A percentile compares a stretch with the other conserved stretches of the same genome.
Evolutionary conservation across 2,888 invertebrate species (phyloP).

Genomic region (Dynastes grantii): DNA sequence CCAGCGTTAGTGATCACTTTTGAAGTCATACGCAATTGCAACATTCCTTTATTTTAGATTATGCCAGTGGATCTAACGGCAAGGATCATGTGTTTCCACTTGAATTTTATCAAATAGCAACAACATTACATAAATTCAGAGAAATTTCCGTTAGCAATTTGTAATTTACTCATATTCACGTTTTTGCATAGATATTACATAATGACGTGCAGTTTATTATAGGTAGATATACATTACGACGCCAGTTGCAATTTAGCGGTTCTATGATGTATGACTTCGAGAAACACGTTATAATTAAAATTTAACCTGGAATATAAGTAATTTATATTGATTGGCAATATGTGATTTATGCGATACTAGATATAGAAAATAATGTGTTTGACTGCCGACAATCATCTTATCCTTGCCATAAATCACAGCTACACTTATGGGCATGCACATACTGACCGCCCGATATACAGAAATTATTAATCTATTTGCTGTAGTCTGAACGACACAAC

Average conservation of each 20-base stretch:
- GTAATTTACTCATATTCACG: neutral
- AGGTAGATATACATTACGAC: neutral
- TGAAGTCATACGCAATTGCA: too few species aligned
- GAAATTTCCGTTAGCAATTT: neutral
- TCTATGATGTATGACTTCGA: conserved; percentile 26
- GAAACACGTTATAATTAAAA: conserved; percentile 39
- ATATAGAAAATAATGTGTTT: conserved; percentile 40
- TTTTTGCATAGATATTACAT: neutral
- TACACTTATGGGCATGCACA: conserved; percentile 35
- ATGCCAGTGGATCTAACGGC: too few species aligned
- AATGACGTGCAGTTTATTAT: neutral
- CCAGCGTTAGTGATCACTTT: too few species aligned
- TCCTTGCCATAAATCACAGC: conserved; percentile 30
- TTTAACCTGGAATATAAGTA: conserved; percentile 25
- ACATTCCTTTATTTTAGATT: too few species aligned
- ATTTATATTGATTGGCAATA: conserved; percentile 32
- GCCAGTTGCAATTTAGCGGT: conserved; percentile 14
- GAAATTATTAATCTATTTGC: conserved; percentile 39
- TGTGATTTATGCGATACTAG: conserved; percentile 33
- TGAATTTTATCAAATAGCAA: too few species aligned
- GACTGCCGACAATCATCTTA: conserved; percentile 38
- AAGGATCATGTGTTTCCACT: too few species aligned
- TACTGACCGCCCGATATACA: conserved; percentile 32
- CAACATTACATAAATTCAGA: neutral
- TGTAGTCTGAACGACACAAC: conserved; percentile 25